phyloP scores from a whole-genome alignment of 2,888 invertebrate genomes.

The Dryobota labecula region DNA sequence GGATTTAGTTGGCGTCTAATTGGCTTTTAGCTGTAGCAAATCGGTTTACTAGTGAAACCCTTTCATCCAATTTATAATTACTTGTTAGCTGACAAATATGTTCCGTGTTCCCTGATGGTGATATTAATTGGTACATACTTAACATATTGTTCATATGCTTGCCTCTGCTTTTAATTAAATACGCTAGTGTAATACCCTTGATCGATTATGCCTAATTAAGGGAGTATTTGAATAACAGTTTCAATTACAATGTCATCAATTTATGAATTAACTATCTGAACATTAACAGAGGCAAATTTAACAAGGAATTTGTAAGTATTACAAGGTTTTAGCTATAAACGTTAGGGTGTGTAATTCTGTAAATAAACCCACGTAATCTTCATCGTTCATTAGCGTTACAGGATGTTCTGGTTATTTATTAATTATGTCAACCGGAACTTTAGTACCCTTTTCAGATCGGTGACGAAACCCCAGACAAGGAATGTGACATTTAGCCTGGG shows the following conservation, averaged over 20 bases:
- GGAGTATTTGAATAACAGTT: conserved; percentile 37
- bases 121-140: conserved; percentile 55
- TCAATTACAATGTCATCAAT: conserved; percentile 46
- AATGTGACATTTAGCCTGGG: conserved; percentile 11
- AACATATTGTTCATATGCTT: conserved; percentile 43
- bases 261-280: conserved; percentile 37
- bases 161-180: conserved; percentile 44
- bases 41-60: conserved; percentile 65
- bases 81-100: conserved; percentile 50
- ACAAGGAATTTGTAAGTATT: conserved; percentile 54
- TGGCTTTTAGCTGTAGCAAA: conserved; percentile 66
- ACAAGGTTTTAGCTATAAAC: conserved; percentile 28
- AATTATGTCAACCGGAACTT: conserved; percentile 33
- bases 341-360: conserved; percentile 20
- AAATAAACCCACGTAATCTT: conserved; percentile 39
- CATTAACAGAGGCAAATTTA: conserved; percentile 31
- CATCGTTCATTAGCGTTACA: conserved; percentile 32
- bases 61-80: conserved; percentile 64
- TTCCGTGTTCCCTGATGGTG: conserved; percentile 25
- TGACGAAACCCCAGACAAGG: conserved; percentile 16
- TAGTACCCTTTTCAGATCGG: conserved; percentile 40
- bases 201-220: conserved; percentile 33
- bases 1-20: conserved; percentile 62
- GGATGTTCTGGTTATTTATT: conserved; percentile 41
- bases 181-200: conserved; percentile 16